phyloP scores from a whole-genome alignment of 2,888 invertebrate genomes.

The Leucozona laternaria region DNA sequence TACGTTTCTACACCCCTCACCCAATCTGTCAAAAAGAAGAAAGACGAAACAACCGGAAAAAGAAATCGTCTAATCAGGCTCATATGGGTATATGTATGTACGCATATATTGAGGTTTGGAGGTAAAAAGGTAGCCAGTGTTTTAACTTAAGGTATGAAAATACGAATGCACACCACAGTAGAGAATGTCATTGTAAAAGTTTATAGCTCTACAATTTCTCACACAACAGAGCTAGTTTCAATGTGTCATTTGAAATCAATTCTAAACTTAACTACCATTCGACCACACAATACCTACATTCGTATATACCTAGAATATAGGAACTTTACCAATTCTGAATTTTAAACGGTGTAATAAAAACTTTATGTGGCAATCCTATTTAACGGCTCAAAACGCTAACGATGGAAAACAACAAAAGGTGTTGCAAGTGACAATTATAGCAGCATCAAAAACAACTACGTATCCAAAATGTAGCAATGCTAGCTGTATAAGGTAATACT shows the following conservation, averaged over 20 bases:
- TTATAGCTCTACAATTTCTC: neutral
- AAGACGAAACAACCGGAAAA: too few species aligned
- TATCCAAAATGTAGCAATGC: conserved; percentile 17
- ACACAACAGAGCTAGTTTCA: neutral
- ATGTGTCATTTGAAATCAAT: neutral
- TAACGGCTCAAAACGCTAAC: conserved; percentile 18
- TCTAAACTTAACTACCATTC: neutral
- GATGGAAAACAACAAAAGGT: conserved; percentile 28
- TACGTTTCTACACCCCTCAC: too few species aligned
- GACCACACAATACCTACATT: neutral
- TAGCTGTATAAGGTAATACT: neutral
- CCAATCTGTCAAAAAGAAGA: too few species aligned
- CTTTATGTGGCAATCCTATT: conserved; percentile 14
- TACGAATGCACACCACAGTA: too few species aligned
- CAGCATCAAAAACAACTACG: conserved; percentile 25
- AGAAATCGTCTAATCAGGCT: too few species aligned
- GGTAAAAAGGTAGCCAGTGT: too few species aligned
- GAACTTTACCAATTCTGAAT: neutral
- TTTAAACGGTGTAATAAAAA: neutral
- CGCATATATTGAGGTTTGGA: too few species aligned
- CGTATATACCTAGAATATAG: too few species aligned
- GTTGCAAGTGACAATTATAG: conserved; percentile 33
- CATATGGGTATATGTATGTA: too few species aligned
- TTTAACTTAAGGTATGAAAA: too few species aligned
- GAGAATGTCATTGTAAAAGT: too few species aligned